Base-by-base conservation (phyloP, 1,140 invertebrate species). In the Nasonia longicornis region DNA sequence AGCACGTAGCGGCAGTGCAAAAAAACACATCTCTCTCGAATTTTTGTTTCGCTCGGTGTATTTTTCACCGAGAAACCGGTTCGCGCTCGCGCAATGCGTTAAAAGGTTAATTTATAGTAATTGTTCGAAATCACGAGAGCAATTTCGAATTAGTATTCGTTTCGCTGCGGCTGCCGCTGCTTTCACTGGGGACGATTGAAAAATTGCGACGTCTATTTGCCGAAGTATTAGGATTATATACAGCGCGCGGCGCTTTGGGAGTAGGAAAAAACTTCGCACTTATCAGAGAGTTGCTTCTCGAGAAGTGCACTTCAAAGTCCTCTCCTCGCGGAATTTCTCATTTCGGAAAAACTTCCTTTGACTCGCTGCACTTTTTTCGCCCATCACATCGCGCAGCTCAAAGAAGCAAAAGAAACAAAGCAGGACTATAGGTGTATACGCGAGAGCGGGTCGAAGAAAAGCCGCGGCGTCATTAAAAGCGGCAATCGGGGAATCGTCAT, bases 71-170 rank as follows among this genome's bases (percentile, higher is more conserved):
- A n/a, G 6, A 76, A 76, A 76, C 74, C 74, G 58, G 74, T 76
- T 66, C 64, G 20, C 52, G 58, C 12, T 20, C 16, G 58, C n/a
- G 35, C 35, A 31, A 66, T 66, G 35, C 66, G 38, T 48, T 63
- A 26, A 67, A 52, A 66, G 42, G n/a, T 69, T 77, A 77, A 77
- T 77, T 77, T 77, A 77, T 77, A 77, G 66, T 69, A 69, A 77
- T 77, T 77, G 63, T 77, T 48, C n/a, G 64, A 11, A 69, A 77
- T 77, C 64, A 31, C 76, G 76, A 77, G 42, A 48, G 16, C 38
- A 63, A 66, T 77, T 66, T 77, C n/a, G 14, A 77, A 66, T 66
- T 3, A 63, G 52, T 6, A 35, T 6, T 58, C 70, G 29, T 67
- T 67, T 67, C 16, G 52, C 20, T n/a, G 48, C 16, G 2, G 31